A percentile compares a stretch with the other conserved stretches of the same genome.
Conservation (phyloP, 1,140 invertebrate species). For the Drosophila arawakana region DNA sequence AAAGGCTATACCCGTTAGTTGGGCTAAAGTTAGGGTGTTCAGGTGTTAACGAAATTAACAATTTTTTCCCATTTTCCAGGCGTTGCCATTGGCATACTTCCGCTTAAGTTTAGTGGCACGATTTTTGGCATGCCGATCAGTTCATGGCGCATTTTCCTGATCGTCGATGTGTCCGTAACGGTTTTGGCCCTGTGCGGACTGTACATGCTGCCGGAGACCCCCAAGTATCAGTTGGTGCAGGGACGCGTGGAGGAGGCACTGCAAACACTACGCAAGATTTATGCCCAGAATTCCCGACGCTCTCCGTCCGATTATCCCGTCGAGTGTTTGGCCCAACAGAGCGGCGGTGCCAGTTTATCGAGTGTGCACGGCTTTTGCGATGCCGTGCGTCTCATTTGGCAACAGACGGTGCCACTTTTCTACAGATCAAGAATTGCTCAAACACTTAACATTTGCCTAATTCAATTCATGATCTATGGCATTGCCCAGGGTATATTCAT, state of each 20-base stretch:
- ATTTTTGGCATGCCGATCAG: constrained; percentile 85
- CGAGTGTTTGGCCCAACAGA: constrained; percentile 46
- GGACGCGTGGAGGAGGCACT: constrained; percentile 87
- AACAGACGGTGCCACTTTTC: constrained; percentile 85
- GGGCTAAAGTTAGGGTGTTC: no score
- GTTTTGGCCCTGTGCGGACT: constrained; percentile 85
- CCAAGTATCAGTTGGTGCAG: constrained; percentile 89
- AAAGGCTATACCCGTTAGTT: no score
- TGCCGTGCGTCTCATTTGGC: constrained; percentile 83
- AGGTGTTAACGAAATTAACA: no score
- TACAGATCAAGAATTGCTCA: constrained; percentile 85
- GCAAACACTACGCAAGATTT: constrained; percentile 87
- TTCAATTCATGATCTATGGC: constrained; percentile 85
- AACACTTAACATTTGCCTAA: constrained; percentile 86
- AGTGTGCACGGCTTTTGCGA: constrained; percentile 64
- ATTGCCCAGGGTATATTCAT: constrained; percentile 84
- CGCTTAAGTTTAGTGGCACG: constrained; percentile 85
- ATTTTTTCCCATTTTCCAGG: constrained; percentile 80
- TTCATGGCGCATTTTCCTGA: constrained; percentile 88
- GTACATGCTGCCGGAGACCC: constrained; percentile 89
- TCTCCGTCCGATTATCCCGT: constrained; percentile 63
- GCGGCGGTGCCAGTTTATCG: constrained; percentile 55
- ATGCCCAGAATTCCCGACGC: constrained; percentile 86
- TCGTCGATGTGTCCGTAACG: constrained; percentile 86
- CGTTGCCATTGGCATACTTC: constrained; percentile 88